Evolutionary conservation across 2,888 invertebrate species (phyloP).

Genomic region (Aromia moschata): DNA sequence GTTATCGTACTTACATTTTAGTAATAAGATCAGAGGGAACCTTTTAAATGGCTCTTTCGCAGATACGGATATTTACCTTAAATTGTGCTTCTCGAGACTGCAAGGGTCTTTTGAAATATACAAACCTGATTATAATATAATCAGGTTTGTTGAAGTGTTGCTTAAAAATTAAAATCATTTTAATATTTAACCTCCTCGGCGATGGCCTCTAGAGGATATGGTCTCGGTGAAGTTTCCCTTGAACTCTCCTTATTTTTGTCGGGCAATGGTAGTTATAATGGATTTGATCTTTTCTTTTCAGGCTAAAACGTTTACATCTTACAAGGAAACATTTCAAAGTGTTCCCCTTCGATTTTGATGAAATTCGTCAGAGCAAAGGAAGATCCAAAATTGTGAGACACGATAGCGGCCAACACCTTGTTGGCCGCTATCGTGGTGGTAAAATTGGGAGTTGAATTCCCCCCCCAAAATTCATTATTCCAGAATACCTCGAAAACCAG

Average conservation of each 20-base stretch:
- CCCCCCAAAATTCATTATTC: too few relatives aligned
- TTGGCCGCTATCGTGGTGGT: too few relatives aligned
- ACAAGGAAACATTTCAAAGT: too few relatives aligned
- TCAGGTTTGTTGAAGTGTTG: neutral
- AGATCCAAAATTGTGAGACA: too few relatives aligned
- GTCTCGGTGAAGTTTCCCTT: neutral
- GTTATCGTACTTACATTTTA: constrained; percentile 3
- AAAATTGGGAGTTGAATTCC: too few relatives aligned
- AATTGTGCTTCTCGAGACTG: neutral
- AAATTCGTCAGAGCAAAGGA: too few relatives aligned
- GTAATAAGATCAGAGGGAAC: constrained; percentile 3
- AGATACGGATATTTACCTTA: neutral
- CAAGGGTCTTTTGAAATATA: constrained; percentile 2
- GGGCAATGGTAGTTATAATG: neutral
- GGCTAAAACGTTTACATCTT: too few relatives aligned
- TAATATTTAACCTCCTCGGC: neutral
- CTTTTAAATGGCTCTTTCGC: neutral
- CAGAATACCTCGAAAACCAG: too few relatives aligned
- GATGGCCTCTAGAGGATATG: neutral
- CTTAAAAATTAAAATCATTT: neutral
- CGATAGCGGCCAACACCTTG: too few relatives aligned
- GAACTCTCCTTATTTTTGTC: neutral
- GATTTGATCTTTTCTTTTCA: too few relatives aligned
- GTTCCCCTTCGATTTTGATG: too few relatives aligned
- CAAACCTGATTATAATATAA: neutral